Base-by-base conservation (phyloP, 2,797 vertebrate species). In the Chlorospingus semifuscus region DNA sequence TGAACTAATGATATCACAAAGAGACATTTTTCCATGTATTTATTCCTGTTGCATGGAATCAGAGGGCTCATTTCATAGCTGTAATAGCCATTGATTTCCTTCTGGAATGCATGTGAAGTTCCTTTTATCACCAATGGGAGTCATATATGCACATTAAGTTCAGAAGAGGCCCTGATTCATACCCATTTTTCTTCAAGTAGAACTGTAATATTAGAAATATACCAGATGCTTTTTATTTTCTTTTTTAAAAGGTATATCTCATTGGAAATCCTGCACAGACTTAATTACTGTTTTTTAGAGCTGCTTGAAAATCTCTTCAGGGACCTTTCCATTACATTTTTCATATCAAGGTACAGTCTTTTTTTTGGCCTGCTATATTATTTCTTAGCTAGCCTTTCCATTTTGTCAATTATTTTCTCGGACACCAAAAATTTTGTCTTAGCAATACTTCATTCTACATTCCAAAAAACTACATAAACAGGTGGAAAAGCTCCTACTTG, bases 81-180 rank as follows among this genome's bases (percentile, higher is more conserved):
- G 1, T 36, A 91, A 52, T 32, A 83, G 12, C 21, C 14, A 56
- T 59, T 65, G 65, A 71, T 83, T 93, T 95, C 24, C 30, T 92
- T 70, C 64, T 80, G 64, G 75, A 18, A 8, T 46, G 27, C 30
- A 53, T 18, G 1, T 60, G 71, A 92, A 77, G 71, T 66, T 81
- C 57, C 20, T 93, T 79, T 83, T 64, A 61, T 87, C 93, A 92
- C 82, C 89, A 85, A 6, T 64, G 78, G 71, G 81, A 95, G 27
- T 57, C 36, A 91, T 64, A 90, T 66, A 87, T 80, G 55, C 46
- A 85, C 46, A 71, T 74, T 53, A 80, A 53, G 52, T 22, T 78
- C 42, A 92, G 75, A 93, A 78, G 20, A 87, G 27, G 8, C 15
- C 41, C 12, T 70, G 32, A 65, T 56, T 85, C 49, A 53, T 42